Evolutionary conservation across 2,888 invertebrate species (phyloP).

Genomic region (Saturnia pavonia): DNA sequence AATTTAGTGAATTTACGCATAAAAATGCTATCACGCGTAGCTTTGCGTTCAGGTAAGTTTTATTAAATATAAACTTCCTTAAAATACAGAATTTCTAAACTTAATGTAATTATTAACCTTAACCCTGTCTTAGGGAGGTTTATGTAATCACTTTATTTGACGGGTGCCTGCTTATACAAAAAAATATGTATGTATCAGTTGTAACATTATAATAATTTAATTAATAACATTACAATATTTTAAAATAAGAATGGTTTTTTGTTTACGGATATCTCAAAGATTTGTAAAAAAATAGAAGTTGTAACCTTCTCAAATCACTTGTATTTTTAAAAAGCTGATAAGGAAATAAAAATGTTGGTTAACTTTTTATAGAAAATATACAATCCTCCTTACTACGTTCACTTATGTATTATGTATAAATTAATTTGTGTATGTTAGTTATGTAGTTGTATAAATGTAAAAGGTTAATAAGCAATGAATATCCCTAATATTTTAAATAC

Average conservation of each 20-base stretch:
- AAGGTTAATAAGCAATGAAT: not conserved
- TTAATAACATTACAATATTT: too few relatives aligned
- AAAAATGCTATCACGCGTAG: slow-evolving; percentile 86
- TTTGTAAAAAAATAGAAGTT: not conserved
- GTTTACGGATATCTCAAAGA: not conserved
- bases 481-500: not conserved
- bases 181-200: not conserved
- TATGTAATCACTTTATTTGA: slow-evolving; percentile 78
- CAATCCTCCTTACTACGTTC: not conserved
- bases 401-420: not conserved
- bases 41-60: slow-evolving; percentile 85
- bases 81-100: slow-evolving; percentile 19
- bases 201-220: not conserved
- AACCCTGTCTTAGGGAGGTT: slow-evolving; percentile 64
- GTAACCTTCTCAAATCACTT: not conserved
- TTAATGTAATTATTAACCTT: slow-evolving; percentile 39
- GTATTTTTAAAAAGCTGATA: not conserved
- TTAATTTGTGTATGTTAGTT: not conserved
- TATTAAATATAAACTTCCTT: slow-evolving; percentile 26
- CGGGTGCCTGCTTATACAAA: slow-evolving; percentile 39
- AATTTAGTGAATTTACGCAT: slow-evolving; percentile 47
- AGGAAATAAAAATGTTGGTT: not conserved
- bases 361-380: not conserved
- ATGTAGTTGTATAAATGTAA: too few relatives aligned
- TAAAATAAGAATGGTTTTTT: not conserved